These are phyloP conservation scores for Lutraria lutraria DNA, from an alignment of 2,888 invertebrate species.

Conservation along the genomic window DNA sequence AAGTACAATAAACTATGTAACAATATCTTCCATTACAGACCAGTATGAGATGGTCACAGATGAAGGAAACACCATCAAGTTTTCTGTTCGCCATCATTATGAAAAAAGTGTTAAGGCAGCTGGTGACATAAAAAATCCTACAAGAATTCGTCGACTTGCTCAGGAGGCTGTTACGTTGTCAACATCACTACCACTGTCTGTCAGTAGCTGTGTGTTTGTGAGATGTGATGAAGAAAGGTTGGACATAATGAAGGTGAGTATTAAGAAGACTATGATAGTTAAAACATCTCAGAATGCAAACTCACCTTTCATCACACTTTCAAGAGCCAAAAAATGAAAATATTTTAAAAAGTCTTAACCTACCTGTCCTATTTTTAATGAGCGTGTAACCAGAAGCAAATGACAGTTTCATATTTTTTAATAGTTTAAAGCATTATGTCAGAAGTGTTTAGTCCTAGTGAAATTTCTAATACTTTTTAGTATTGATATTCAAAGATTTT, in stretches of 20 bases:
- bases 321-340: too few relatives aligned
- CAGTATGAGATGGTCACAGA: slow-evolving; percentile 97
- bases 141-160: slow-evolving; percentile 95
- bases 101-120: slow-evolving; percentile 93
- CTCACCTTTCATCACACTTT: too few relatives aligned
- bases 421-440: too few relatives aligned
- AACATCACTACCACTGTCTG: slow-evolving; percentile 96
- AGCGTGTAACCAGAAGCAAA: too few relatives aligned
- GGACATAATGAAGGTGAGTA: slow-evolving; percentile 95
- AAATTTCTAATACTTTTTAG: too few relatives aligned
- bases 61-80: slow-evolving; percentile 90
- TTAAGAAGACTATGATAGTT: background rate
- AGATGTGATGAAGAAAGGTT: slow-evolving; percentile 97
- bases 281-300: too few relatives aligned
- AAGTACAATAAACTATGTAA: background rate
- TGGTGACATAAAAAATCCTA: slow-evolving; percentile 94
- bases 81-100: slow-evolving; percentile 92
- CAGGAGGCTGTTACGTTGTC: slow-evolving; percentile 98
- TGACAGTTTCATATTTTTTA: too few relatives aligned
- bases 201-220: slow-evolving; percentile 97
- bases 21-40: slow-evolving; percentile 89
- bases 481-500: too few relatives aligned
- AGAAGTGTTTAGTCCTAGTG: too few relatives aligned
- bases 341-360: too few relatives aligned
- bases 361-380: too few relatives aligned